These are phyloP conservation scores for Spinus olivaceus DNA, from an alignment of 2,797 vertebrate species.

Conservation along the genomic window DNA sequence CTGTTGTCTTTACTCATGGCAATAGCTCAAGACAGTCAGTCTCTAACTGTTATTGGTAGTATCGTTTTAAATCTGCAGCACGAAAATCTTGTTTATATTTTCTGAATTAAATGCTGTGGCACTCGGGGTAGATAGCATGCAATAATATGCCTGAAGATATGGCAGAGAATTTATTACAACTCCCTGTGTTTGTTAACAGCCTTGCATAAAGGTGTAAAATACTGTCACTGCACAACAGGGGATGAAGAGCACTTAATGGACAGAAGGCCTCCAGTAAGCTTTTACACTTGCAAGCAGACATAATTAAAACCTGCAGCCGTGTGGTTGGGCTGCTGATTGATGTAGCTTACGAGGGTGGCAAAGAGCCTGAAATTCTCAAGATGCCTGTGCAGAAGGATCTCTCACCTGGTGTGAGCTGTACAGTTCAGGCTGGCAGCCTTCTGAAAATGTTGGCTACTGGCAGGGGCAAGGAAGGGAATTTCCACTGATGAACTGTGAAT, in stretches of 20 bases:
- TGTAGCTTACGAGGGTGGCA: not conserved
- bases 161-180: not conserved
- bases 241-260: not conserved
- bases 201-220: not conserved
- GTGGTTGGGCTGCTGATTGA: not conserved
- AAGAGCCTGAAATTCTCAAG: not conserved
- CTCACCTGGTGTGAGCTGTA: not conserved
- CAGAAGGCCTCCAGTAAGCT: not conserved
- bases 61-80: not conserved
- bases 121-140: not conserved
- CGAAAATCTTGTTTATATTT: not conserved
- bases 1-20: not conserved
- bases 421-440: not conserved
- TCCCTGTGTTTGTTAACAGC: not conserved
- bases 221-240: not conserved
- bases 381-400: not conserved
- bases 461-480: not conserved
- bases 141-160: not conserved
- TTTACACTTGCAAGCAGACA: not conserved
- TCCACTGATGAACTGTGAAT: not conserved
- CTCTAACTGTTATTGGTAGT: not conserved
- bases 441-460: not conserved
- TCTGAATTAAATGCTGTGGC: not conserved
- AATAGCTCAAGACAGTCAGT: not conserved
- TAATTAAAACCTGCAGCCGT: not conserved